A percentile compares a stretch with the other conserved stretches of the same genome.
Conservation (phyloP, 2,113 vertebrate species). For the Sceloporus undulatus region DNA sequence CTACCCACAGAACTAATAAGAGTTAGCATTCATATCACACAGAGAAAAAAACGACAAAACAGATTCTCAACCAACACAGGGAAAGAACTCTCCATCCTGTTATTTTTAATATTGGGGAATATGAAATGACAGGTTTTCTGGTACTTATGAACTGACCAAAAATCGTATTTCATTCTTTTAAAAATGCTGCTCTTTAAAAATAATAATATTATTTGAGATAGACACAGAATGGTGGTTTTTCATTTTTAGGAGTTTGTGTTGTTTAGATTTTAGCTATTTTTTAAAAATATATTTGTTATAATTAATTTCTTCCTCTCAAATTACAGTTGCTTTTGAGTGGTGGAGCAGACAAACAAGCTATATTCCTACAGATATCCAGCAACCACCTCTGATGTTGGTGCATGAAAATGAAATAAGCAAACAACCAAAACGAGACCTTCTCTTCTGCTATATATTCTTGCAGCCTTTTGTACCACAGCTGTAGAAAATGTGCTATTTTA, state of each 20-base stretch:
- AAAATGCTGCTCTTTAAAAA: background rate
- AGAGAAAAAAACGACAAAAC: no score
- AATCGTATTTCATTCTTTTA: background rate
- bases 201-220: background rate
- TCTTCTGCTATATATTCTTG: slow-evolving; percentile 23
- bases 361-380: slow-evolving; percentile 92
- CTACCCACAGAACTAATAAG: no score
- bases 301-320: slow-evolving; percentile 45
- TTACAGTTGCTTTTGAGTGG: slow-evolving; percentile 93
- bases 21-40: no score
- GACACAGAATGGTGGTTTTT: background rate
- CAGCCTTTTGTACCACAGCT: background rate
- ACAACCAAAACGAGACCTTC: slow-evolving; percentile 18
- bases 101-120: background rate
- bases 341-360: slow-evolving; percentile 97
- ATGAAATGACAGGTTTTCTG: background rate
- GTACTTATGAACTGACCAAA: background rate
- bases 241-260: background rate
- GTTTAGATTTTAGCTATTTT: background rate
- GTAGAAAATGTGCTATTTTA: slow-evolving; percentile 48
- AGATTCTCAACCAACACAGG: no score
- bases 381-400: slow-evolving; percentile 85
- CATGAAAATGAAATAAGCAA: slow-evolving; percentile 74
- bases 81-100: no score
- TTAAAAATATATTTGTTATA: background rate